phyloP scores from a whole-genome alignment of 2,113 vertebrate genomes.

The Syngnathoides biaculeatus region DNA sequence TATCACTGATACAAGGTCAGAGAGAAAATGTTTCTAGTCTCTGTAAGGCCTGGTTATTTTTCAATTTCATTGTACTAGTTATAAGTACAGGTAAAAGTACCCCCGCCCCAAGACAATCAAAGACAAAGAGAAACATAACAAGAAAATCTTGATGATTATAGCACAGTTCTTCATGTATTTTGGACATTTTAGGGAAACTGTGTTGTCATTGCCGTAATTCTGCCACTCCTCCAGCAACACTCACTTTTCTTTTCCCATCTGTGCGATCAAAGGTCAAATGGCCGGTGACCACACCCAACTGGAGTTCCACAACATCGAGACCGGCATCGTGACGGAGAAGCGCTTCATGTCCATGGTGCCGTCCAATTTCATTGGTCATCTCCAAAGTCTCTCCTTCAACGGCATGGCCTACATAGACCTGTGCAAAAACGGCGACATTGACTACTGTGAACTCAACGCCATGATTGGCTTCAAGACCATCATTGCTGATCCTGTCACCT shows the following conservation, averaged over 20 bases:
- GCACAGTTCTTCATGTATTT: background rate
- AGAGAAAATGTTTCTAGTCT: too few species aligned
- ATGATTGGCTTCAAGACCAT: slow-evolving; percentile 98
- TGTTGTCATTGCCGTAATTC: background rate
- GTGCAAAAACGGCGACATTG: slow-evolving; percentile 98
- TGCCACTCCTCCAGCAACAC: slow-evolving; percentile 15
- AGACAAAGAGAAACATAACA: too few species aligned
- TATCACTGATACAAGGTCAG: too few species aligned
- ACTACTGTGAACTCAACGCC: slow-evolving; percentile 97
- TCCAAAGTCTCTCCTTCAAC: slow-evolving; percentile 95
- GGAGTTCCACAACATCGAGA: slow-evolving; percentile 99
- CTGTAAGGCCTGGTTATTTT: too few species aligned
- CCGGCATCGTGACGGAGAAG: slow-evolving; percentile 95
- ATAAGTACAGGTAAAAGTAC: too few species aligned
- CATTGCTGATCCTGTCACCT: slow-evolving; percentile 96
- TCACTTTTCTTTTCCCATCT: slow-evolving; percentile 11
- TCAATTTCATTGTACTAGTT: too few species aligned
- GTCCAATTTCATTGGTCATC: slow-evolving; percentile 97
- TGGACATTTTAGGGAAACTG: background rate
- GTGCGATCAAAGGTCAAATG: slow-evolving; percentile 85
- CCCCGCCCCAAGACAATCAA: too few species aligned
- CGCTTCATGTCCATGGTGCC: slow-evolving; percentile 88
- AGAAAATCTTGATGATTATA: background rate
- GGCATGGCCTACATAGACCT: slow-evolving; percentile 98
- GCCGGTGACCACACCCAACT: slow-evolving; percentile 95